Base-by-base conservation (phyloP, 2,888 invertebrate genomes). In the Leptopilina syphax region DNA sequence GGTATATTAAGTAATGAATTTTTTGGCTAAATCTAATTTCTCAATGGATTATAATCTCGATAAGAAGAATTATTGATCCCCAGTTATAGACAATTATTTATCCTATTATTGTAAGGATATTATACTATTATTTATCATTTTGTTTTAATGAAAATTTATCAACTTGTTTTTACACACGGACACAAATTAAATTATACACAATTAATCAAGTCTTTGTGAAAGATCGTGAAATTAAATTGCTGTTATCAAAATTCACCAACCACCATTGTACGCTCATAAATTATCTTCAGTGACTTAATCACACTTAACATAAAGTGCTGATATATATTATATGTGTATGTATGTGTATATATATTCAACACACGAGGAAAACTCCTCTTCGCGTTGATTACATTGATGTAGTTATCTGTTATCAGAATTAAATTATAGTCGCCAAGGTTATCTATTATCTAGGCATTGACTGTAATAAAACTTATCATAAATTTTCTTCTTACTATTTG, bases 251-350 rank as follows among this genome's bases (percentile, higher is more conserved):
- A 68, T 68, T 10, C 10, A 27, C 68, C 24, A 50, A 27, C 13
- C 27, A 66, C 41, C n/a, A 63, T 63, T 41, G 13, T 12, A 12
- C 12, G 8, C 24, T 70, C 13, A 27, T 68, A 68, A 68, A 54
- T 54, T 68, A 68, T 27, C 50, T 27, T 6, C 9, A 24, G 6
- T 68, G 7, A 24, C 10, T 68, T 18, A 68, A 67, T 44, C 44
- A 41, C 44, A 66, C 66, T 68, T 50, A 50, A 18, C 50, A 68
- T 50, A 68, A 68, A 68, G 12, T 50, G 24, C 47, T 50, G 18
- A 10, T 50, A 6, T 13, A 6, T 12, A 24, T 50, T 50, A 24
- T 27, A 44, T 44, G 8, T 44, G 8, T 44, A 68, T 50, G 10
- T 24, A 34, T 34, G 34, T 34, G 4, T 34, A 34, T 27, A 27